Base-by-base conservation (phyloP, 2,888 invertebrate species). In the Biston betularia region DNA sequence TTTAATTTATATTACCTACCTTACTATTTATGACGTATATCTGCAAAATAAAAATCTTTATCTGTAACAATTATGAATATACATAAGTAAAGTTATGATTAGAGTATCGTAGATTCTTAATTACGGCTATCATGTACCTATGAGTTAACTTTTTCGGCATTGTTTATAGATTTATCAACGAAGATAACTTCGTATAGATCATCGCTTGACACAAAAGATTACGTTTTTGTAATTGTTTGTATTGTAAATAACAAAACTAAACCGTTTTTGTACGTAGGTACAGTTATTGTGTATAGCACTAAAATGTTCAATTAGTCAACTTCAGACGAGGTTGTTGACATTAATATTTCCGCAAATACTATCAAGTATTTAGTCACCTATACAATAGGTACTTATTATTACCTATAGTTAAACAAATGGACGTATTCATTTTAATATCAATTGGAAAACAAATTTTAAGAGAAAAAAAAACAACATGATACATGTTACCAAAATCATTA, bases 241-340 rank as follows among this genome's bases (percentile, higher is more conserved):
- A 33, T 34, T 6, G 33, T 56, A 45, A 56, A 46, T 35, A 35
- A 14, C 33, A 9, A 24, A 52, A 15, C 14, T 8, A 40, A 40
- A 33, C 0, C 10, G 10, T 24, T 14, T 10, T 15, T 4, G 6
- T 6, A 14, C 38, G n/a, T 34, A 34, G 48, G 2, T 34, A 50
- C 8, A 33, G 11, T 12, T 50, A 34, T 50, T 24, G 14, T 48
- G 11, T 24, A n/a, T 8, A 34, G 9, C 6, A 9, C 12, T 38
- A 46, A 34, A 34, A 40, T 45, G 10, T 57, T 48, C 48, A 48
- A 56, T 56, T 45, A 56, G 33, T 56, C 55, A 44, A 14, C 35
- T 45, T 34, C 11, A 56, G n/a, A 42, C 42, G 44, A 56, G 56
- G 45, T 56, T 56, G 11, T 45, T 56, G 56, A 45, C 35, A 45